These are phyloP conservation scores for Drosophila meridionalis DNA, from an alignment of 2,888 invertebrate species.

Conservation along the genomic window DNA sequence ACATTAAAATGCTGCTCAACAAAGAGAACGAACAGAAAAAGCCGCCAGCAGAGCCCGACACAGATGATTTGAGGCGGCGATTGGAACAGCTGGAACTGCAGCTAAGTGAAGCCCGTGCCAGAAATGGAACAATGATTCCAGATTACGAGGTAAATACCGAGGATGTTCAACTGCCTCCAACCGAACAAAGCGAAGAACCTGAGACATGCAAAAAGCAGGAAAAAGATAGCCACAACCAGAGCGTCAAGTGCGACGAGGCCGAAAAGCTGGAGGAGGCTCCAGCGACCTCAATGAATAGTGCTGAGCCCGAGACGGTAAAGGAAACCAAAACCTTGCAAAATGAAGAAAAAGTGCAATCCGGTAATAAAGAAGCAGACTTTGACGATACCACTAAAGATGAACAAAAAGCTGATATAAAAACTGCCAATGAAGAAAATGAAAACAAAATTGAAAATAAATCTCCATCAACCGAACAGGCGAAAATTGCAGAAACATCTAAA, in stretches of 20 bases:
- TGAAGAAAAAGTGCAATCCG: constrained; percentile 55
- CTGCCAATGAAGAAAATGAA: neutral
- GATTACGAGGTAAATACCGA: constrained; percentile 34
- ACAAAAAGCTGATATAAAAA: neutral
- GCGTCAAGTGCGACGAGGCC: constrained; percentile 49
- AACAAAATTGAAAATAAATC: neutral
- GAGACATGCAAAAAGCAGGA: constrained; percentile 54
- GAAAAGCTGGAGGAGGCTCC: constrained; percentile 36
- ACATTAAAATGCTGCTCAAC: constrained; percentile 82
- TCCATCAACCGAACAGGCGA: neutral
- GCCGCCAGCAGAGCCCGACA: constrained; percentile 35
- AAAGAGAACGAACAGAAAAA: constrained; percentile 63
- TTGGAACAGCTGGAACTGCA: constrained; percentile 77
- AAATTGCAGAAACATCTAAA: neutral
- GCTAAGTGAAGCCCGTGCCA: constrained; percentile 54
- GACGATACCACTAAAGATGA: constrained; percentile 7
- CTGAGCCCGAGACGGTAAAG: constrained; percentile 62
- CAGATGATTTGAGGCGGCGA: constrained; percentile 72
- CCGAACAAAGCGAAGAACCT: constrained; percentile 15
- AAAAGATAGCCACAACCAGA: constrained; percentile 63
- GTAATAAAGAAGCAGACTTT: constrained; percentile 34
- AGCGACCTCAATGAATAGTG: neutral
- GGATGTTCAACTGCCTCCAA: neutral
- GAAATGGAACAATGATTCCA: constrained; percentile 29
- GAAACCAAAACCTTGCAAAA: constrained; percentile 69